Base-by-base conservation (phyloP, 2,797 vertebrate species). In the Phalanger gymnotis region DNA sequence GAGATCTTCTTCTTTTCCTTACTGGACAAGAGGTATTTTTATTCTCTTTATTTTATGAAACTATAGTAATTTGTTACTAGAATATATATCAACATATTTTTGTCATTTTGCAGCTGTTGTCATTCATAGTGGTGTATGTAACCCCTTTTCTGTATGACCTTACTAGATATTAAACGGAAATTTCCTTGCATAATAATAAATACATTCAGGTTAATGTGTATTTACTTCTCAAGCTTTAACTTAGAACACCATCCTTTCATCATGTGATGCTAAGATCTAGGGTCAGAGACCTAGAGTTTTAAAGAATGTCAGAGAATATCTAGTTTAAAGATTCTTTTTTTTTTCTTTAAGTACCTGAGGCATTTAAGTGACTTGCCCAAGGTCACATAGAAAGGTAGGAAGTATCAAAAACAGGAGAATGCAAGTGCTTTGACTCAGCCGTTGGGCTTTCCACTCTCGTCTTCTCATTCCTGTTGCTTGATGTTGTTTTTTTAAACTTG, bases 11-110 rank as follows among this genome's bases (percentile, higher is more conserved):
- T 55, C 99, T 99, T 90, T 99, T 99, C 98, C 99, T 99, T 98
- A 99, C 99, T 28, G 99, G 99, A 96, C 99, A 99, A 98, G 99
- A 99, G 99, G 99, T 99, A 99, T 96, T 51, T 96, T 51, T 94
- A 31, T 92, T 87, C 90, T 51, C n/a, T 97, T 94, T 14, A 3
- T 52, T 89, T 22, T 30, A 14, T 93, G 4, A 89, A 0, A 31
- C 30, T 58, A 92, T 54, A 22, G 13, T 34, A 1, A 90, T 22
- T 52, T 89, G 52, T 87, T 87, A 51, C 27, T 87, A 47, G 40
- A 51, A 11, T 51, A 27, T 11, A 25, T 27, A 4, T 27, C 9
- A 27, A 27, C 40, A 25, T 87, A 11, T 66, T 73, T 73, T 40
- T 22, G n/a, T 40, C 66, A 73, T 73, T 73, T 73, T 25, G 19